These are phyloP conservation scores for Xanthia icteritia DNA, from an alignment of 2,888 invertebrate genomes.

Conservation along the genomic window DNA sequence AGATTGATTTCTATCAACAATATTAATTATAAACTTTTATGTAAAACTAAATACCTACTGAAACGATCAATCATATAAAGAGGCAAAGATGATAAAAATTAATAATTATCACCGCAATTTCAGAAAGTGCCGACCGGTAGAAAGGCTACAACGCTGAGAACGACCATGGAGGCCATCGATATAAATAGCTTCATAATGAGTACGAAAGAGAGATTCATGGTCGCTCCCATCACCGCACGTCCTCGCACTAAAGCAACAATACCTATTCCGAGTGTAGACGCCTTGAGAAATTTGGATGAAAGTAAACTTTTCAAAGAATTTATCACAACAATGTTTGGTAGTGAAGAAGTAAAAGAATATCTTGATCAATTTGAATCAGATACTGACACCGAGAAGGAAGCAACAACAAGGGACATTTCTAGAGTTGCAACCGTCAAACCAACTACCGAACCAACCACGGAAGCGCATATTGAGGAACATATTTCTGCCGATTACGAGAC, in stretches of 20 bases:
- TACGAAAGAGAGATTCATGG: accelerated
- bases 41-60: not conserved
- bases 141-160: constrained; percentile 66
- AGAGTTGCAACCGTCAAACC: not conserved
- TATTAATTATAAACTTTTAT: not conserved
- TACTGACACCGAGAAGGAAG: not conserved
- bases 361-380: constrained; percentile 42
- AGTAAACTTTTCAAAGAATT: constrained; percentile 74
- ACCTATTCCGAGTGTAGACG: constrained; percentile 33
- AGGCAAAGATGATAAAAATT: not conserved
- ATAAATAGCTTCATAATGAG: not conserved
- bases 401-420: not conserved
- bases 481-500: not conserved
- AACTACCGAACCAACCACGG: constrained; percentile 4
- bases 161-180: no score
- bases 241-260: no score
- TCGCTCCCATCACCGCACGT: not conserved
- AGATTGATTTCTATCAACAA: not conserved
- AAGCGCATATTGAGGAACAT: not conserved
- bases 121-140: constrained; percentile 70
- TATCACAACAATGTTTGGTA: constrained; percentile 74
- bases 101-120: constrained; percentile 39
- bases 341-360: constrained; percentile 70
- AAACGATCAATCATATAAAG: not conserved
- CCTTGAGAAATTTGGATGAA: constrained; percentile 68